A percentile compares a stretch with the other conserved stretches of the same genome.
Evolutionary conservation across 2,888 invertebrate genomes (phyloP).

Genomic region (Acrobasis consociella): DNA sequence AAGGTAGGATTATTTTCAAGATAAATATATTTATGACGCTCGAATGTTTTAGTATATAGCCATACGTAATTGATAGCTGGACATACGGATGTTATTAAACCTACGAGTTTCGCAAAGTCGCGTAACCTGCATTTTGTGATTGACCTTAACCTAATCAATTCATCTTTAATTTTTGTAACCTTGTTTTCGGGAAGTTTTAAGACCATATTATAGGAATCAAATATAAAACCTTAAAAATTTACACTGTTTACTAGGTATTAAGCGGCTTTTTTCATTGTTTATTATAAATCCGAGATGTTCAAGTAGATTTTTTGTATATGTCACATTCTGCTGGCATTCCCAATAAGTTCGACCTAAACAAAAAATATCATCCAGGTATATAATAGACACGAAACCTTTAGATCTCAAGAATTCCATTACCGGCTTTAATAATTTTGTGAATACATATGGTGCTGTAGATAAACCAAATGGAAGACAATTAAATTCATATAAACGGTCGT

Average conservation of each 20-base stretch:
- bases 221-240: background rate
- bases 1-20: background rate
- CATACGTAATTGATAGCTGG: slow-evolving; percentile 20
- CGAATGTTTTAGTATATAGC: slow-evolving; percentile 23
- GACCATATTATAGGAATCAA: background rate
- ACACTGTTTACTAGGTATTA: background rate
- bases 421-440: slow-evolving; percentile 35
- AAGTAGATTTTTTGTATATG: background rate
- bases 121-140: slow-evolving; percentile 8
- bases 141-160: background rate
- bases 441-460: slow-evolving; percentile 31
- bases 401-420: slow-evolving; percentile 26
- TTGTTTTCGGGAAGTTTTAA: slow-evolving; percentile 7
- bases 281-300: slow-evolving; percentile 11
- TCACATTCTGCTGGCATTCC: background rate
- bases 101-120: slow-evolving; percentile 17
- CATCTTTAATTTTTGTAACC: slow-evolving; percentile 1
- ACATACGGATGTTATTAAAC: slow-evolving; percentile 15
- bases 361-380: slow-evolving; percentile 28
- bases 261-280: slow-evolving; percentile 10
- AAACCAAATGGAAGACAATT: slow-evolving; percentile 33
- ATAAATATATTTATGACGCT: slow-evolving; percentile 13
- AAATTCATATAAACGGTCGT: slow-evolving; percentile 31
- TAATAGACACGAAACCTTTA: slow-evolving; percentile 22
- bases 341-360: slow-evolving; percentile 4